Evolutionary conservation across 2,113 vertebrate species (phyloP).

Genomic region (Rallus limicola): DNA sequence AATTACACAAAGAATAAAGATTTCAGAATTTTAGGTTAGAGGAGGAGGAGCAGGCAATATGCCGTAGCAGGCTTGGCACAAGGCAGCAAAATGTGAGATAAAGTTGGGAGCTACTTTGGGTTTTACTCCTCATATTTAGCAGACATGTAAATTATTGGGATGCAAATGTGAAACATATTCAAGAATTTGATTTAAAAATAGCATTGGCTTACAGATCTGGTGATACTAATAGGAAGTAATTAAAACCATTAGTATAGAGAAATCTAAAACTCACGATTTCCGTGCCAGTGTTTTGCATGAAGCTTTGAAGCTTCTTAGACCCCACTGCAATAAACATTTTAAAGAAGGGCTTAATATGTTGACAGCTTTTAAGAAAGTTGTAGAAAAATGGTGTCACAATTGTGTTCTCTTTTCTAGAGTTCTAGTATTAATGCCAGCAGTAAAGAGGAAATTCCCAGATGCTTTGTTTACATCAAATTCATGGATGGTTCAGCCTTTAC

Average conservation of each 20-base stretch:
- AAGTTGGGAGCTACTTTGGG: not conserved
- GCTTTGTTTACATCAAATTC: not conserved
- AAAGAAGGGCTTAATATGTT: not conserved
- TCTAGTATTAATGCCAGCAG: not conserved
- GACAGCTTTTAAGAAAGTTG: not conserved
- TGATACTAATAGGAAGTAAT: not conserved
- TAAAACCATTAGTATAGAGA: not conserved
- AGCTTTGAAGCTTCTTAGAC: not conserved
- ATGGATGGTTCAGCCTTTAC: not conserved
- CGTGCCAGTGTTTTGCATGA: not conserved
- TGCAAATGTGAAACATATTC: not conserved
- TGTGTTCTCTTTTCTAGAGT: not conserved
- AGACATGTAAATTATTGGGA: not conserved
- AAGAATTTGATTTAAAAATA: not conserved
- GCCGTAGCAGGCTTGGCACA: not conserved
- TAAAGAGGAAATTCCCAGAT: not conserved
- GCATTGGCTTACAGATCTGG: not conserved
- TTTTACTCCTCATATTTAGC: not conserved
- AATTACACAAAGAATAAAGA: not conserved
- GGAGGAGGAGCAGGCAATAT: not conserved
- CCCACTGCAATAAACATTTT: not conserved
- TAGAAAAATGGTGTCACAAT: not conserved
- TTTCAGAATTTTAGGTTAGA: not conserved
- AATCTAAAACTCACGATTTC: not conserved
- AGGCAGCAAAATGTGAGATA: not conserved